Evolutionary conservation across 2,888 invertebrate genomes (phyloP), one percentile per base, ranked within the genome.

Genomic region (Mesorhabditis belari): DNA sequence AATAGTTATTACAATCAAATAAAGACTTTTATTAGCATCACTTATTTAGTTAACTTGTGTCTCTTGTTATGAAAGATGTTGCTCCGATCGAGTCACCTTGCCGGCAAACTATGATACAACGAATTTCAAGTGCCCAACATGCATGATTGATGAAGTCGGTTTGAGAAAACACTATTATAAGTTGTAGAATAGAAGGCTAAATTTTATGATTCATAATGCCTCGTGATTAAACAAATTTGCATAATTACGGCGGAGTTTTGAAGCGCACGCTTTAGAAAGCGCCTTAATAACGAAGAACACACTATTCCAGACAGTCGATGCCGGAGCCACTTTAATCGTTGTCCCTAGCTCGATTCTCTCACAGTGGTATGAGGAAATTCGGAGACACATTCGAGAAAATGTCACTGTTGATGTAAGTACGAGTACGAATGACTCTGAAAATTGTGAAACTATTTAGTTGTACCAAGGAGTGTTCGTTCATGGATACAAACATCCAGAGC

Each of bases 331-430:
- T 0, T 82, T 90, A 54, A 89, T 90, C 67, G 86, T 90, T 3
- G 86, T 88, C 2, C 90, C 90, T 2, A 77, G 79, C 3, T 83
- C 87, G 4, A 87, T 90, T 55, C 84, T 86, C 70, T 82, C 85
- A 66, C 89, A 90, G 79, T 90, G 90, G 90, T 83, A 85, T 26
- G 85, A 87, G 5, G 90, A 90, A 64, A 82, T 83, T 26, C 55
- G 69, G 24, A 82, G 82, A 24, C 74, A 74, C 49, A 63, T 71
- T 57, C 24, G 56, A 24, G 61, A 67, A 2, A 70, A 79, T n/a
- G 68, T 80, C 12, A 64, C 52, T 26, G 68, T 70, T 19, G 64
- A 68, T 63, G 71, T 71, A 23, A 62, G 64, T 56, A 19, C 24
- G 21, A 49, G 28, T 49, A 49, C 9, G 27, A 23, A 29, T 55